These are phyloP conservation scores for Myopa tessellatipennis DNA, from an alignment of 2,888 invertebrate genomes.

Conservation along the genomic window DNA sequence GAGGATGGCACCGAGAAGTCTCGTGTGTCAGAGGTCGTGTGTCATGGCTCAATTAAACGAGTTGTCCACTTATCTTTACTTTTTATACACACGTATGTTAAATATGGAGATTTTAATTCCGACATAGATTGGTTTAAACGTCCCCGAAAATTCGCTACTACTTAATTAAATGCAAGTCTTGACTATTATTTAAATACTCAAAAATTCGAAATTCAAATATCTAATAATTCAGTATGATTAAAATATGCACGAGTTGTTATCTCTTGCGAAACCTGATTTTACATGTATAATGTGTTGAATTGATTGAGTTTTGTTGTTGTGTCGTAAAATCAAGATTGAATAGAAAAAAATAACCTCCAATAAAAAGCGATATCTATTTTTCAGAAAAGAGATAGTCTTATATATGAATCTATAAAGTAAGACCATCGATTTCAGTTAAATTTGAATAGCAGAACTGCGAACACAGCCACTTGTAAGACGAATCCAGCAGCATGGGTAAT, in stretches of 20 bases:
- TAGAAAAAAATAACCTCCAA: neutral
- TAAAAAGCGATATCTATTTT: constrained; percentile 2
- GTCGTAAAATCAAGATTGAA: neutral
- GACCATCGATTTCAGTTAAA: constrained; percentile 27
- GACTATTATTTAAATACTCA: no score
- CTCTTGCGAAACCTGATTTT: neutral
- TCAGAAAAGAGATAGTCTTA: neutral
- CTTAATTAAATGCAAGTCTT: no score
- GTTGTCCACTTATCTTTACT: no score
- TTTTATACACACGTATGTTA: no score
- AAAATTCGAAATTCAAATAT: no score
- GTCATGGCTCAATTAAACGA: no score
- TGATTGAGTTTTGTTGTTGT: neutral
- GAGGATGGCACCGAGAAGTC: no score
- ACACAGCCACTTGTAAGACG: neutral
- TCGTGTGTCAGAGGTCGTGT: no score
- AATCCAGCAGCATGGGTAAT: constrained; percentile 19
- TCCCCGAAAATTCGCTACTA: no score
- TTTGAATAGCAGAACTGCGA: constrained; percentile 28
- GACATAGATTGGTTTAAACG: no score
- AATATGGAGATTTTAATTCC: no score
- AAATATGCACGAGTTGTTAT: neutral
- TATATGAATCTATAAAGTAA: constrained; percentile 14
- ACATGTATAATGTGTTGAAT: neutral
- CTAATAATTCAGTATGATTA: no score